Percentiles rank a stretch among this genome's conserved stretches.
Conservation (phyloP, 2,888 invertebrate species). For the Anoncus sp. region DNA sequence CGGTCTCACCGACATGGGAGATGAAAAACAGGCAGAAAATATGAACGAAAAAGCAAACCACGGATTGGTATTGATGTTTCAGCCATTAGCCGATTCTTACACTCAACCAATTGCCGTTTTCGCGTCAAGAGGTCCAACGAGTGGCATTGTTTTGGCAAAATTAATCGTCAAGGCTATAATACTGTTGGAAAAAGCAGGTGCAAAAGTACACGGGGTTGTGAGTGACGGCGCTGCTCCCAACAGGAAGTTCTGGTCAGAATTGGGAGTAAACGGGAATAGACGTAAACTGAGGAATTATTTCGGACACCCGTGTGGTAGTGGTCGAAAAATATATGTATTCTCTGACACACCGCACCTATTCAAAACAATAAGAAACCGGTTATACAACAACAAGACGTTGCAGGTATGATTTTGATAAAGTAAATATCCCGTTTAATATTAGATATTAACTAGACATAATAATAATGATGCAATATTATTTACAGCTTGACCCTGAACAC, state of each 20-base stretch:
- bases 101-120: slow-evolving; percentile 63
- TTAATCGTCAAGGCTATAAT: slow-evolving; percentile 57
- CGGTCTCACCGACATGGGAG: slow-evolving; percentile 46
- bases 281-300: slow-evolving; percentile 1
- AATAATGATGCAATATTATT: too few relatives aligned
- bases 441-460: too few relatives aligned
- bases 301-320: slow-evolving; percentile 54
- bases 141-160: slow-evolving; percentile 46
- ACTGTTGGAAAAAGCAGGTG: slow-evolving; percentile 55
- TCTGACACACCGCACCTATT: slow-evolving; percentile 66
- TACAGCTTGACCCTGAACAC: slow-evolving; percentile 40
- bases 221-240: slow-evolving; percentile 63
- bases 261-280: slow-evolving; percentile 57
- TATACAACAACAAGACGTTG: slow-evolving; percentile 32
- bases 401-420: too few relatives aligned
- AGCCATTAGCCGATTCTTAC: slow-evolving; percentile 52
- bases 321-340: slow-evolving; percentile 61
- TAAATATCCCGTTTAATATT: too few relatives aligned
- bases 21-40: slow-evolving; percentile 16
- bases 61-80: slow-evolving; percentile 61
- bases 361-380: slow-evolving; percentile 66
- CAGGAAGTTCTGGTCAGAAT: slow-evolving; percentile 57
- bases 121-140: slow-evolving; percentile 38
- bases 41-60: slow-evolving; percentile 47
- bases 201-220: slow-evolving; percentile 58